These are phyloP conservation scores for Drosophila nigromelanica DNA, from an alignment of 1,140 invertebrate species.

Conservation along the genomic window DNA sequence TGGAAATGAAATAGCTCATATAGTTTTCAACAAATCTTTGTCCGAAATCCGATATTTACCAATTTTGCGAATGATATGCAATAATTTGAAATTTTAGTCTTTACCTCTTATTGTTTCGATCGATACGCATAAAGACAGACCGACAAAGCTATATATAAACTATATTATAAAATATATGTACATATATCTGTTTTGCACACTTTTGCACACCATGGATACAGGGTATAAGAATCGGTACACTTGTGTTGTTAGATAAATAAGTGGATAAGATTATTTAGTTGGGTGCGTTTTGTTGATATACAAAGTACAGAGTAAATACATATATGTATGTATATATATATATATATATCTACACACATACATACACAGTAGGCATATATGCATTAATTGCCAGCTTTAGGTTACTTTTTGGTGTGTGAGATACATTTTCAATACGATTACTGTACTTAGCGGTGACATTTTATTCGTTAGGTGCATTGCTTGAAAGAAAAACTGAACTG, in stretches of 20 bases:
- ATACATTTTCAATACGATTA: conserved; percentile 69
- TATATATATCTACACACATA: conserved; percentile 41
- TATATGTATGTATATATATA: background rate
- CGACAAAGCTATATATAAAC: too few species aligned
- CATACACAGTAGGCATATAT: conserved; percentile 54
- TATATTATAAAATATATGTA: too few species aligned
- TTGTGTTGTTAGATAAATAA: conserved; percentile 3
- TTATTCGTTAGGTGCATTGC: conserved; percentile 68
- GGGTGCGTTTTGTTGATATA: conserved; percentile 50
- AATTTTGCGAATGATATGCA: too few species aligned
- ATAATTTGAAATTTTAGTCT: too few species aligned
- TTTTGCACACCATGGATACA: too few species aligned
- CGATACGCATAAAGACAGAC: too few species aligned
- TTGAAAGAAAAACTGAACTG: conserved; percentile 33
- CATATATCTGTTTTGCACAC: too few species aligned
- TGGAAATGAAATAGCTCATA: too few species aligned
- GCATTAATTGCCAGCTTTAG: conserved; percentile 46
- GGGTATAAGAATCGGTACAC: conserved; percentile 2
- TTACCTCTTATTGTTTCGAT: too few species aligned
- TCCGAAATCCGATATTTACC: too few species aligned
- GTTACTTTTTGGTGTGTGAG: conserved; percentile 62
- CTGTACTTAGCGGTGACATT: conserved; percentile 64
- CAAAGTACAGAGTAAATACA: conserved; percentile 3
- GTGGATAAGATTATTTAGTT: conserved; percentile 30
- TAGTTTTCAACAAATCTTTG: too few species aligned